A percentile compares a stretch with the other conserved stretches of the same genome.
phyloP scores from a whole-genome alignment of 2,888 invertebrate genomes.

The Melipona beecheii region DNA sequence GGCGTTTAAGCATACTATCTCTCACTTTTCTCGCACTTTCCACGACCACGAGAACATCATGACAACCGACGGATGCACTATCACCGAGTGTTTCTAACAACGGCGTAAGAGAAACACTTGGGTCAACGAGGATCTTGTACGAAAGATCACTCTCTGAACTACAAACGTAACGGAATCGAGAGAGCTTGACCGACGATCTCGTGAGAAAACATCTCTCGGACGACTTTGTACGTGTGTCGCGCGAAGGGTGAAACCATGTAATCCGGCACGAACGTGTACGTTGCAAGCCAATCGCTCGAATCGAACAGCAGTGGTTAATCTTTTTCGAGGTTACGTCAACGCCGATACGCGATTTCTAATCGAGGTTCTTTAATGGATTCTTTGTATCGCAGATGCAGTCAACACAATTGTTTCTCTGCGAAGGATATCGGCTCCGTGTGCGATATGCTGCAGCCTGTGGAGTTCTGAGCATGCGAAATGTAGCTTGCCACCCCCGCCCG shows the following conservation, averaged over 20 bases:
- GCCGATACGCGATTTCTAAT: constrained; percentile 6
- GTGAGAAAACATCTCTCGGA: constrained; percentile 29
- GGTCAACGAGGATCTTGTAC: background rate
- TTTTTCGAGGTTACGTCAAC: background rate
- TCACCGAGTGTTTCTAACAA: constrained; percentile 20
- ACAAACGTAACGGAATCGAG: background rate
- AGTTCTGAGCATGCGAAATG: constrained; percentile 84
- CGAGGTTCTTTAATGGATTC: constrained; percentile 33
- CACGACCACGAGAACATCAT: constrained; percentile 72
- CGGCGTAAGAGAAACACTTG: background rate
- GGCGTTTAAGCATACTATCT: constrained; percentile 28
- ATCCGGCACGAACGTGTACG: constrained; percentile 14
- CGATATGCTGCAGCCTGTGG: constrained; percentile 79
- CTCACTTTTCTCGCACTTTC: constrained; percentile 75
- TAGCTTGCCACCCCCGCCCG: constrained; percentile 82
- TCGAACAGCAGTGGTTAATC: constrained; percentile 10
- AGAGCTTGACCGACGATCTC: background rate
- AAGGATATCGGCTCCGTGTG: constrained; percentile 61
- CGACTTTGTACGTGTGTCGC: constrained; percentile 6
- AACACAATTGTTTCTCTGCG: constrained; percentile 56
- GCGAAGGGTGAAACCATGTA: constrained; percentile 40
- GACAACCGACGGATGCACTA: constrained; percentile 44
- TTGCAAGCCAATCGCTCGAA: background rate
- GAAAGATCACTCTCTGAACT: background rate
- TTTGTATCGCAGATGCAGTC: constrained; percentile 36